Conservation (phyloP, 2,888 invertebrate genomes). For the Dynastes hyllus region DNA sequence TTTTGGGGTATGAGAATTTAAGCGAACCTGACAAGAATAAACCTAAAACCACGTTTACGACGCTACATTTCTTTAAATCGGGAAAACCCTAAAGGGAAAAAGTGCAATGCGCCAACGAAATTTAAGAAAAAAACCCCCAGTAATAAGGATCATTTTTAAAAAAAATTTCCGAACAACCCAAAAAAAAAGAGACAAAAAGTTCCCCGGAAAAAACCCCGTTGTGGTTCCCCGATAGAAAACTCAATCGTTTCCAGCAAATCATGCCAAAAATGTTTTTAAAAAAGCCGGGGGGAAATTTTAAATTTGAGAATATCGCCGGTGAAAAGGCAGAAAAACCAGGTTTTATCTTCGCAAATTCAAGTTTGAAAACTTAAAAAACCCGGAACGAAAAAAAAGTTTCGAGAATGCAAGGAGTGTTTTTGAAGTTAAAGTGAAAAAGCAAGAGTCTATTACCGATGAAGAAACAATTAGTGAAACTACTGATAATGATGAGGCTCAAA, state of each 20-base stretch:
- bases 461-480: conserved; percentile 23
- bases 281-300: too few relatives aligned
- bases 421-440: conserved; percentile 54
- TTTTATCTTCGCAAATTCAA: conserved; percentile 35
- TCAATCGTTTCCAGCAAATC: too few relatives aligned
- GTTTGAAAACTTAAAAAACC: too few relatives aligned
- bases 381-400: too few relatives aligned
- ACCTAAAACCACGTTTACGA: conserved; percentile 31
- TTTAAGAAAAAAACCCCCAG: too few relatives aligned
- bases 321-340: not conserved
- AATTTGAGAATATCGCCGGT: not conserved
- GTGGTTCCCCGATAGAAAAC: too few relatives aligned
- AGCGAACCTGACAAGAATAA: conserved; percentile 32
- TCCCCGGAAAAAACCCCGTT: too few relatives aligned
- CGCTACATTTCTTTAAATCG: conserved; percentile 49
- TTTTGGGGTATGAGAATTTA: conserved; percentile 49
- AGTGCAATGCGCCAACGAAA: too few relatives aligned
- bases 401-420: conserved; percentile 63
- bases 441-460: not conserved
- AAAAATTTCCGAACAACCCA: too few relatives aligned
- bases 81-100: too few relatives aligned
- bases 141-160: conserved; percentile 44
- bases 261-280: too few relatives aligned
- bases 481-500: conserved; percentile 21
- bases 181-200: too few relatives aligned